Base-by-base conservation (phyloP, 2,888 invertebrate species). In the Linyphia triangularis region DNA sequence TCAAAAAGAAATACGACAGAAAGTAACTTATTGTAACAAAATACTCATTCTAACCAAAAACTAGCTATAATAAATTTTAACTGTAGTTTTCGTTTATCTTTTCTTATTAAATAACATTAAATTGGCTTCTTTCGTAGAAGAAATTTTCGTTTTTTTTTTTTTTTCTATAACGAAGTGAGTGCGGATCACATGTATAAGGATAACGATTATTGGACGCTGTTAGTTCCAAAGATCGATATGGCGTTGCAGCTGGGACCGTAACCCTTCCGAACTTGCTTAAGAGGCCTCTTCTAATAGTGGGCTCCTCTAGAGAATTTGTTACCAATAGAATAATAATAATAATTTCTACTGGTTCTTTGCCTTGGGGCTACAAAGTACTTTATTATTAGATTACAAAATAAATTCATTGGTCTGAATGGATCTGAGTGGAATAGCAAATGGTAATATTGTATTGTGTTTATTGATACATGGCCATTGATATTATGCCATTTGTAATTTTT, bases 151-250 rank as follows among this genome's bases (percentile, higher is more conserved):
- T 51, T 51, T 75, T 57, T 59, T 33, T 75, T 24, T 33, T 30
- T 6, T n/a, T 19, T 67, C 33, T 37, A 69, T 40, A 69, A 30
- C 40, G 40, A 69, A 75, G 75, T 61, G 30, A 30, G 24, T 59
- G 61, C 61, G 33, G 28, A 79, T 79, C 79, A 79, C 67, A 19
- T 24, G 30, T 69, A 51, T 86, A 43, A 65, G 24, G 72, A 73
- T 86, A 86, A 86, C 40, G 79, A 79, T 86, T 86, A 86, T 86
- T 79, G 85, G 73, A 75, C 67, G 75, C 59, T 65, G 75, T 84
- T 84, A 79, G 61, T 37, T 61, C 43, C 28, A 10, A 13, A 57
- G n/a, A 86, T 86, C 85, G 85, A 86, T 86, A 57, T 51, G 24
- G 40, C 16, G 59, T 37, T 65, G 63, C 85, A 86, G 85, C 79